phyloP scores from a whole-genome alignment of 2,797 vertebrate genomes.

The Syngnathus acus region DNA sequence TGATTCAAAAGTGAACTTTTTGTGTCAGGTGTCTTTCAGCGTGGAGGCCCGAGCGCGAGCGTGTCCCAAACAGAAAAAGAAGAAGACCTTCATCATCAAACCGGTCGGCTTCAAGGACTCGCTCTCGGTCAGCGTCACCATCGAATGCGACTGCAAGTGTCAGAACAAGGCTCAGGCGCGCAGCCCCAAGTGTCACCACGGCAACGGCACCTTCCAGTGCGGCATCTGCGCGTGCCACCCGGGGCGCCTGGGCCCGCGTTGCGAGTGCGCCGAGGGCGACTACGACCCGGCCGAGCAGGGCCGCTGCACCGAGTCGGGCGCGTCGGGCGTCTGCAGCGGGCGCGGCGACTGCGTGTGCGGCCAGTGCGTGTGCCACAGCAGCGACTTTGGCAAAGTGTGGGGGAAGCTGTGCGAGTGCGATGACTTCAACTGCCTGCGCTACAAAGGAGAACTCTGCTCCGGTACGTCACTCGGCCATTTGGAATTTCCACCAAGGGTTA shows the following conservation, averaged over 20 bases:
- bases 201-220: conserved; percentile 89
- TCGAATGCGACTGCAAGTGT: conserved; percentile 84
- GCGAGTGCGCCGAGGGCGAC: conserved; percentile 90
- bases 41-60: conserved; percentile 87
- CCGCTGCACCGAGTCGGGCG: conserved; percentile 68
- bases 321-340: conserved; percentile 77
- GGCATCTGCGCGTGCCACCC: conserved; percentile 86
- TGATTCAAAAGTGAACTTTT: neutral
- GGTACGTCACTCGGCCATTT: conserved; percentile 68
- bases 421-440: conserved; percentile 94
- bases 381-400: conserved; percentile 87
- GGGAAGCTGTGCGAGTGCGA: conserved; percentile 96
- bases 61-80: conserved; percentile 78
- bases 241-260: conserved; percentile 82
- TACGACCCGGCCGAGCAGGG: conserved; percentile 81
- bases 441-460: conserved; percentile 93
- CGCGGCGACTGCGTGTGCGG: conserved; percentile 92
- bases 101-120: conserved; percentile 93
- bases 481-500: neutral
- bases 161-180: conserved; percentile 65
- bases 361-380: conserved; percentile 91
- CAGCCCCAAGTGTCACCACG: conserved; percentile 77
- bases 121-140: conserved; percentile 77
- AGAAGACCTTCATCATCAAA: conserved; percentile 90
- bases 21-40: conserved; percentile 88